Conservation (phyloP, 2,888 invertebrate genomes). For the Rosalia funebris region DNA sequence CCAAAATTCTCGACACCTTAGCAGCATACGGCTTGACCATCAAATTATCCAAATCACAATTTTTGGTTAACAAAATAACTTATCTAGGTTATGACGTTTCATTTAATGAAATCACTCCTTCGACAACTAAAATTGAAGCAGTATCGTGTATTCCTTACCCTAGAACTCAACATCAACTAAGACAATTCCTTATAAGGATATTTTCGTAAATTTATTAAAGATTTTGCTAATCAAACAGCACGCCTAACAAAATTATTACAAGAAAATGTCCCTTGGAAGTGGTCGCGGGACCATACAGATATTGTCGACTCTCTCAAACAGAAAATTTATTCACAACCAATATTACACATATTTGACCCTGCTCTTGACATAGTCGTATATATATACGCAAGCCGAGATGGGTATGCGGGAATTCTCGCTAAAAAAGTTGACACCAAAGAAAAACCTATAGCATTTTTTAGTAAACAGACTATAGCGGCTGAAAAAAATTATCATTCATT, state of each 20-base stretch:
- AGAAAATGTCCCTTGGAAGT: conserved; percentile 19
- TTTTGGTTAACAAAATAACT: conserved; percentile 2
- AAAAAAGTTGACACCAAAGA: conserved; percentile 29
- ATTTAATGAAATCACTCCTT: conserved; percentile 6
- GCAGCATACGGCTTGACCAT: neutral
- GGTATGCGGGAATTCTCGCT: conserved; percentile 35
- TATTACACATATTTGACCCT: conserved; percentile 31
- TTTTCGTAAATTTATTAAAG: conserved; percentile 29
- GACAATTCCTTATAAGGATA: neutral
- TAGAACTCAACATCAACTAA: neutral
- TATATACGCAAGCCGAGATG: conserved; percentile 37
- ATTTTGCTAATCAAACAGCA: conserved; percentile 21
- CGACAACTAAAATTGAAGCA: neutral
- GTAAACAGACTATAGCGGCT: conserved; percentile 33
- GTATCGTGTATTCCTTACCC: neutral
- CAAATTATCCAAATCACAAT: conserved; percentile 9
- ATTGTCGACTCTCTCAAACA: conserved; percentile 27
- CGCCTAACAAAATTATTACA: conserved; percentile 27
- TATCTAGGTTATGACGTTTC: conserved; percentile 7
- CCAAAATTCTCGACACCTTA: neutral
- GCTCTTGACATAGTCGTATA: conserved; percentile 27
- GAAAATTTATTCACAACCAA: conserved; percentile 28
- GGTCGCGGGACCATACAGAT: conserved; percentile 8
- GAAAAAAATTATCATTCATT: conserved; percentile 33
- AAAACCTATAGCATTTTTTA: conserved; percentile 35